A percentile compares a stretch with the other conserved stretches of the same genome.
Conservation (phyloP, 37 sponge, comb jelly and placozoan species). For the Ianthella basta region DNA sequence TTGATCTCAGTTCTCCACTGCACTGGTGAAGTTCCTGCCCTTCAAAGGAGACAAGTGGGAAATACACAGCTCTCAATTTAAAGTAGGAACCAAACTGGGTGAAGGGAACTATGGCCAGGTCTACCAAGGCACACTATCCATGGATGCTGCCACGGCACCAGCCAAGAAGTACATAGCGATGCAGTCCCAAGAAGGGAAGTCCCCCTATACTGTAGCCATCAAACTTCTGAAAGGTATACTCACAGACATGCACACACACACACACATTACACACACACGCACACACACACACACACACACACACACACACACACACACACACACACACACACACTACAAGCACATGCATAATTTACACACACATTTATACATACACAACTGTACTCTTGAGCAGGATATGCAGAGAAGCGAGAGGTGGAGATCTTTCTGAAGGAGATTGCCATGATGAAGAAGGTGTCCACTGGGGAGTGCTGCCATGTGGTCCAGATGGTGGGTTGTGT, state of each 20-base stretch:
- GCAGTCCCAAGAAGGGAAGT: too few species aligned
- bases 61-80: constrained; percentile 13
- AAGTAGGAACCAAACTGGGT: constrained; percentile 39
- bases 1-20: too few species aligned
- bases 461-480: constrained; percentile 35
- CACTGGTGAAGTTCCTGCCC: too few species aligned
- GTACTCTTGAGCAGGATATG: too few species aligned
- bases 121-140: constrained; percentile 42
- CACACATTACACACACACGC: too few species aligned
- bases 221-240: constrained; percentile 70
- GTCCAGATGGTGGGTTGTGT: constrained; percentile 78
- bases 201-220: constrained; percentile 45
- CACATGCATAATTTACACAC: too few species aligned
- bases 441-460: constrained; percentile 74
- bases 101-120: constrained; percentile 71
- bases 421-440: constrained; percentile 68
- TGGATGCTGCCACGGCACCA: too few species aligned
- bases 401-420: constrained; percentile 22
- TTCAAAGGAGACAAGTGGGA: constrained; percentile 59
- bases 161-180: too few species aligned
- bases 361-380: too few species aligned
- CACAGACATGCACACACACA: too few species aligned
- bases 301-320: constrained; percentile 36
- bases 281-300: neutral
- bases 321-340: too few species aligned